Base-by-base conservation (phyloP, 2,797 vertebrate species). In the Todus mexicanus region DNA sequence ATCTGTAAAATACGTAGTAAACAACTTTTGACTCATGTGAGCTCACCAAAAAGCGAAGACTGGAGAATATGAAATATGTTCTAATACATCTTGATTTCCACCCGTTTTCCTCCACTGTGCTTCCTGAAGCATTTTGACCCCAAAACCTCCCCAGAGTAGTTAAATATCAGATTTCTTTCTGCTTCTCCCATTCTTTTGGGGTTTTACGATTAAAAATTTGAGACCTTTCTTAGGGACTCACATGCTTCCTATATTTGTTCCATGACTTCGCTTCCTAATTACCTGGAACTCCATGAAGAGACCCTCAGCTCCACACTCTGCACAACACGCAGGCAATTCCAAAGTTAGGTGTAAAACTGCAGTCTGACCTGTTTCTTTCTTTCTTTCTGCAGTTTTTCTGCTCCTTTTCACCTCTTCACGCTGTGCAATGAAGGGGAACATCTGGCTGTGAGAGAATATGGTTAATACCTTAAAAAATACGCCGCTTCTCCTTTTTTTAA, bases 1-100 rank as follows among this genome's bases (percentile, higher is more conserved):
- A 79, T 87, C 93, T 94, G 79, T 92, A 89, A 94, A 93, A 87
- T 60, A 89, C 35, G 78, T 92, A 33, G 81, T 60, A 92, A 96
- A 91, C 79, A 92, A 81, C 82, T 76, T 72, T 20, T 87, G 25
- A 91, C 85, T 45, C 0, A 0, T 83, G 29, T 73, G 51, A 93
- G 31, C 33, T 57, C 37, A 92, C 54, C 7, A 17, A 83, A 83
- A 57, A 71, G 63, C 20, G 11, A 84, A 69, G 54, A n/a, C 9
- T 22, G 5, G 26, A 83, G 51, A 66, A 33, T 48, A 77, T 85
- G 54, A 65, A 80, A 85, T 1, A 4, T 16, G 9, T 63, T 88
- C 35, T 69, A 72, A 72, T 8, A 8, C 10, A 5, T 43, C 53
- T 77, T 75, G 29, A 70, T 84, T 93, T 89, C 48, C 26, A 81